phyloP scores from a whole-genome alignment of 2,113 vertebrate genomes.

The Coturnix japonica region DNA sequence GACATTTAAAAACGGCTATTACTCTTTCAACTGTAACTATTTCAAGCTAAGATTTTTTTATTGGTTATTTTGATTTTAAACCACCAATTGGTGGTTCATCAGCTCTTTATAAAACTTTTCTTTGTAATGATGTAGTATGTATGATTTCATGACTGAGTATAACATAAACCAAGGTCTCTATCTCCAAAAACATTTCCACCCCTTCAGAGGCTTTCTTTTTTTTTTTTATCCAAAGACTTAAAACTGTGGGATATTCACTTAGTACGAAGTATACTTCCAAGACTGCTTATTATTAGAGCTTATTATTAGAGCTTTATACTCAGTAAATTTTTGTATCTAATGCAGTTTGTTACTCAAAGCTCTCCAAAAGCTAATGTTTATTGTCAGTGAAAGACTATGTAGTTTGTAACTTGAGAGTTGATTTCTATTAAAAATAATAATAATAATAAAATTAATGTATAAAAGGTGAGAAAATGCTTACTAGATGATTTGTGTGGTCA shows the following conservation, averaged over 20 bases:
- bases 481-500: neutral
- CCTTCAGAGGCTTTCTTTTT: neutral
- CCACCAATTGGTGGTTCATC: neutral
- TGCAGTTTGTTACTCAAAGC: neutral
- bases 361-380: neutral
- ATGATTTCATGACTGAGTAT: neutral
- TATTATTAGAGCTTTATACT: neutral
- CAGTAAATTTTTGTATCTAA: neutral
- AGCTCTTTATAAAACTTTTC: neutral
- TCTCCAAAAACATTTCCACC: neutral
- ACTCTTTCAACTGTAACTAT: neutral
- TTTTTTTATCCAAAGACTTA: neutral
- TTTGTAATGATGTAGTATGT: rapidly evolving
- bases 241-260: neutral
- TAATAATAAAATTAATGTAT: neutral
- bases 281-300: no score
- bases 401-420: neutral
- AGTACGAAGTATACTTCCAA: neutral
- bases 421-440: neutral
- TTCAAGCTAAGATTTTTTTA: neutral
- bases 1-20: neutral
- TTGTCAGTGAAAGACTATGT: neutral
- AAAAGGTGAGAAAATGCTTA: neutral
- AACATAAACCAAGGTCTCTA: neutral
- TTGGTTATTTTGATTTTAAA: neutral